Percentiles rank a stretch among this genome's conserved stretches.
Evolutionary conservation across 1,140 invertebrate genomes (phyloP).

Genomic region (Drosophila nikananu): DNA sequence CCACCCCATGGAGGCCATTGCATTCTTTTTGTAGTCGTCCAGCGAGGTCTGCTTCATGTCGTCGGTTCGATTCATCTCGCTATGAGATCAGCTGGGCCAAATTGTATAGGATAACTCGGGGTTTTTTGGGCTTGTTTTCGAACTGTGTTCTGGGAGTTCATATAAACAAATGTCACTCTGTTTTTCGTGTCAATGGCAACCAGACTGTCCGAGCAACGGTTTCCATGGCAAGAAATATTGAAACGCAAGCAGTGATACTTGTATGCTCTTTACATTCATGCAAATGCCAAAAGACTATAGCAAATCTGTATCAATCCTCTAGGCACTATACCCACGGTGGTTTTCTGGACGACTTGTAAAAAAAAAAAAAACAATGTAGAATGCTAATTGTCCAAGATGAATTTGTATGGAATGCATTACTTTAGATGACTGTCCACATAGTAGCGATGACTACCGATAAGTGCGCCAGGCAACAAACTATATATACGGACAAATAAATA

Average conservation of each 20-base stretch:
- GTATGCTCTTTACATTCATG: neutral
- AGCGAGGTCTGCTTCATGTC: conserved; percentile 66
- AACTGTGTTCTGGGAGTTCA: neutral
- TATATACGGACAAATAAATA: too few species aligned
- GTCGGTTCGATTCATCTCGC: conserved; percentile 61
- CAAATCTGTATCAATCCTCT: too few species aligned
- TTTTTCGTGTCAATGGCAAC: conserved; percentile 32
- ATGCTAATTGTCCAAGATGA: too few species aligned
- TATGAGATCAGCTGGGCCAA: conserved; percentile 4
- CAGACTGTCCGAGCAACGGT: conserved; percentile 1
- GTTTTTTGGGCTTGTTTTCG: conserved; percentile 5
- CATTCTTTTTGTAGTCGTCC: conserved; percentile 66
- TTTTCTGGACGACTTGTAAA: too few species aligned
- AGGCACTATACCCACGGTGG: too few species aligned
- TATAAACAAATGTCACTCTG: neutral
- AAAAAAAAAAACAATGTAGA: too few species aligned
- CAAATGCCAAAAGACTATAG: neutral
- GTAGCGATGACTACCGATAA: too few species aligned
- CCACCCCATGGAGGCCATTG: conserved; percentile 87
- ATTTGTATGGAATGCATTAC: too few species aligned
- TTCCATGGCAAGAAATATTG: neutral
- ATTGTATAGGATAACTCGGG: neutral
- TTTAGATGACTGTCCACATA: too few species aligned
- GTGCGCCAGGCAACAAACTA: too few species aligned
- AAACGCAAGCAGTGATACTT: neutral